Base-by-base conservation (phyloP, 1,140 invertebrate genomes). In the Nebria ingens region DNA sequence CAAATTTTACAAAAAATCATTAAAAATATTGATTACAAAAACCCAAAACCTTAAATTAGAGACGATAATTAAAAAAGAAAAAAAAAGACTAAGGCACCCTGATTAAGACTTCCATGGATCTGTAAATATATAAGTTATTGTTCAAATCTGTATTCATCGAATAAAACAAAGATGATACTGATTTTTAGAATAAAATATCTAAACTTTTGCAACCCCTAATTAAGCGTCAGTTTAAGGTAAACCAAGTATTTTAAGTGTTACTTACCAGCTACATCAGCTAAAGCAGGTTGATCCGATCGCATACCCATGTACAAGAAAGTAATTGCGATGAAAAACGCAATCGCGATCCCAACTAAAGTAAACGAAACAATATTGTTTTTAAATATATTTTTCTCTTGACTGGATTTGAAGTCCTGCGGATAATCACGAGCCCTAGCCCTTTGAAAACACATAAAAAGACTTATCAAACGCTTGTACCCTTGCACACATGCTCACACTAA, bases 251-350 rank as follows among this genome's bases (percentile, higher is more conserved):
- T n/a, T 34, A n/a, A 9, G 25, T 34, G 25, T 34, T 15, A 15
- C 65, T 68, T 65, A 68, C 67, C 67, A n/a, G 65, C 50, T 19
- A 58, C 42, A 19, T 61, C 58, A 20, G 64, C 21, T 15, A 62
- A 56, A 63, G 58, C 66, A 53, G 25, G 61, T 60, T 59, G 52
- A 38, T 61, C 56, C 1, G 57, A 60, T 42, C 61, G 75, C 65
- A 79, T 79, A 61, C 82, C 81, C 66, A 84, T 73, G 68, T 85
- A 85, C 69, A 82, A 74, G 60, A 84, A 73, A 53, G 79, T 79
- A 64, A 85, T 69, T 58, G 76, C 66, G 64, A 79, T 72, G 71
- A 86, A 85, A 74, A 85, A 85, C 62, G 81, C 67, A 54, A 76
- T 75, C 15, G 81, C 73, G 25, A 79, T 70, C 9, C 71, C 76